Evolutionary conservation across 2,113 vertebrate genomes (phyloP).

Genomic region (Psittacus erithacus): DNA sequence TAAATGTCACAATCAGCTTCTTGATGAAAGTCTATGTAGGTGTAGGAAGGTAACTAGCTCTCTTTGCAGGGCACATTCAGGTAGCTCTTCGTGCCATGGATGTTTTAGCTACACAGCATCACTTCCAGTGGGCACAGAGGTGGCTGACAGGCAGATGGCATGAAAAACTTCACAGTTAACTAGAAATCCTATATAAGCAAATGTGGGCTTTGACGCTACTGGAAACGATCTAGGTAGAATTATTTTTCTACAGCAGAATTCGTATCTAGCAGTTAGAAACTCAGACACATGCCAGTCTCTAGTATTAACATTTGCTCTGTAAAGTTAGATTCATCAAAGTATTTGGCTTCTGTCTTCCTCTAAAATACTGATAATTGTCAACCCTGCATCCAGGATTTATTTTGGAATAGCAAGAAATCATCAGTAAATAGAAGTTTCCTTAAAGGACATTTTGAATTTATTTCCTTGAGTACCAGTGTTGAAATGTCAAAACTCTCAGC

Average conservation of each 20-base stretch:
- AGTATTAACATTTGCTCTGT: background rate
- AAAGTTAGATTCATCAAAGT: background rate
- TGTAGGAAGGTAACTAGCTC: background rate
- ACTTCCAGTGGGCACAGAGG: fast-evolving
- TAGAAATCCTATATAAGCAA: background rate
- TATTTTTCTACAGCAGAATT: background rate
- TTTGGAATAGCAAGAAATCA: background rate
- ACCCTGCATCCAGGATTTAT: background rate
- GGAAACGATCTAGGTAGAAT: background rate
- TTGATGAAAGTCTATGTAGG: fast-evolving
- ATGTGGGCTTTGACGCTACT: background rate
- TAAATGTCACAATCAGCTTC: background rate
- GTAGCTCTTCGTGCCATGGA: fast-evolving
- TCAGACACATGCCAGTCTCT: fast-evolving
- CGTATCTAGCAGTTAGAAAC: background rate
- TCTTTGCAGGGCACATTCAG: background rate
- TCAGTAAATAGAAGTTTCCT: background rate
- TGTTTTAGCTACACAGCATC: fast-evolving
- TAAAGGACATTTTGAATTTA: background rate
- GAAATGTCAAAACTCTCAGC: background rate
- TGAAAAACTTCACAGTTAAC: background rate
- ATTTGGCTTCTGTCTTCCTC: background rate
- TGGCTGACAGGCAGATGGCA: background rate
- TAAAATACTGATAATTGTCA: background rate
- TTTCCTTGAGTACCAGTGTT: background rate